Percentiles rank a stretch among this genome's conserved stretches.
Evolutionary conservation across 2,113 vertebrate genomes (phyloP).

Genomic region (Dicerorhinus sumatrensis): DNA sequence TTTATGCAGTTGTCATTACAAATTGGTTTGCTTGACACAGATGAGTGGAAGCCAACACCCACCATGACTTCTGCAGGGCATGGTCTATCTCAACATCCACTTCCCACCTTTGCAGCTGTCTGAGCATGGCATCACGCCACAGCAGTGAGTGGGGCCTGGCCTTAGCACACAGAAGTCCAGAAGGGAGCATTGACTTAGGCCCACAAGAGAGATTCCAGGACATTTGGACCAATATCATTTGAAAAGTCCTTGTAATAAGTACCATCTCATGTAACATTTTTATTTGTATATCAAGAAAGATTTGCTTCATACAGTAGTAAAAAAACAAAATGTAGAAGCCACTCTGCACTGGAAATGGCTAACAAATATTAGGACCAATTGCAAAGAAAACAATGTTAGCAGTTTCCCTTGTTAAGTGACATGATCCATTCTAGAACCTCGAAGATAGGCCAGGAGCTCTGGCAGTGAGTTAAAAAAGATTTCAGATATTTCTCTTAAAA

Average conservation of each 20-base stretch:
- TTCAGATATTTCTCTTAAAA: background rate
- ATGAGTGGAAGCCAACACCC: background rate
- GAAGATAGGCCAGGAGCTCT: background rate
- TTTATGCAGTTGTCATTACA: fast-evolving
- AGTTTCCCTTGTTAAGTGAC: background rate
- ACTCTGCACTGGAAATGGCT: background rate
- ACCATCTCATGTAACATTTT: background rate
- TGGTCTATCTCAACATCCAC: background rate
- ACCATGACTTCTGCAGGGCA: background rate
- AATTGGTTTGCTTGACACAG: background rate
- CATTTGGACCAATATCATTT: background rate
- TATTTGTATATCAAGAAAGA: background rate
- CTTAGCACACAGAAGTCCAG: background rate
- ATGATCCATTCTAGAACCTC: background rate
- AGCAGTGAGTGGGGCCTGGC: too few species aligned
- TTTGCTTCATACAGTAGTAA: background rate
- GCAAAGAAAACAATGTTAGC: background rate
- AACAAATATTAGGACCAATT: background rate
- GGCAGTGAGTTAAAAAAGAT: background rate
- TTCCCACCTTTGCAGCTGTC: background rate
- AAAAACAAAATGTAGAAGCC: background rate
- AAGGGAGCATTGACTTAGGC: background rate
- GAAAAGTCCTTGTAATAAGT: background rate
- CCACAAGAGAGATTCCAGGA: background rate
- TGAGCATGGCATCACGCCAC: fast-evolving